A percentile compares a stretch with the other conserved stretches of the same genome.
phyloP scores from a whole-genome alignment of 1,140 invertebrate species.

The Bathynomus jamesi region DNA sequence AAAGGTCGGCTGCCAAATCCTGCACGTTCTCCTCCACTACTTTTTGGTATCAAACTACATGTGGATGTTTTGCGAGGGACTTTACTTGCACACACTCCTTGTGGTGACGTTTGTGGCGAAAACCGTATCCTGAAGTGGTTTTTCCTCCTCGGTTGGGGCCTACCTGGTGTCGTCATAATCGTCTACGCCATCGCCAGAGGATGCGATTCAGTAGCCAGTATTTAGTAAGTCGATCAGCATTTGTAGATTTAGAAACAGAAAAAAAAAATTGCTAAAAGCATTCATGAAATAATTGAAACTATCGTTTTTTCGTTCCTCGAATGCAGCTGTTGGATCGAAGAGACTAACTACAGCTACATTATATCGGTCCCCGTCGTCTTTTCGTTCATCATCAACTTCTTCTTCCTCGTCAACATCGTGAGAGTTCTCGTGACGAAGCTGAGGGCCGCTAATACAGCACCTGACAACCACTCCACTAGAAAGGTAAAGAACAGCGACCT shows the following conservation, averaged over 20 bases:
- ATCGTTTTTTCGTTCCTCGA: not conserved
- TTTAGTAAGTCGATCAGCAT: conserved; percentile 52
- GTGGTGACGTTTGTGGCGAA: conserved; percentile 85
- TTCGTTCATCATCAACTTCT: conserved; percentile 72
- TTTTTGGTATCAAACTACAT: conserved; percentile 86
- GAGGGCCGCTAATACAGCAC: conserved; percentile 25
- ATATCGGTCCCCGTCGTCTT: conserved; percentile 68
- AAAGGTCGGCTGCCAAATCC: conserved; percentile 68
- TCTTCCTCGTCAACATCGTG: conserved; percentile 89
- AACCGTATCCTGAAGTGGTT: conserved; percentile 72
- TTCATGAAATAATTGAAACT: not conserved
- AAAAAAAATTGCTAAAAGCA: too few relatives aligned
- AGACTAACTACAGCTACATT: conserved; percentile 61
- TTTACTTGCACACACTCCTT: conserved; percentile 86
- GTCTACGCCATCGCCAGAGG: conserved; percentile 58
- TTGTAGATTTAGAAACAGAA: too few relatives aligned
- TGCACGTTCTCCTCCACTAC: conserved; percentile 80
- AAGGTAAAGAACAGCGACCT: too few relatives aligned
- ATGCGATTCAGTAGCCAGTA: conserved; percentile 49
- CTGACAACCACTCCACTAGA: conserved; percentile 26
- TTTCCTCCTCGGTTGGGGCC: conserved; percentile 73
- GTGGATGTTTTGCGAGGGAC: conserved; percentile 86
- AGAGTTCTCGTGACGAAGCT: conserved; percentile 83
- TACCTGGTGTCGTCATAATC: conserved; percentile 60
- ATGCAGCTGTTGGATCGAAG: conserved; percentile 75